phyloP scores from a whole-genome alignment of 1,140 invertebrate genomes.

The Papilio dardanus region DNA sequence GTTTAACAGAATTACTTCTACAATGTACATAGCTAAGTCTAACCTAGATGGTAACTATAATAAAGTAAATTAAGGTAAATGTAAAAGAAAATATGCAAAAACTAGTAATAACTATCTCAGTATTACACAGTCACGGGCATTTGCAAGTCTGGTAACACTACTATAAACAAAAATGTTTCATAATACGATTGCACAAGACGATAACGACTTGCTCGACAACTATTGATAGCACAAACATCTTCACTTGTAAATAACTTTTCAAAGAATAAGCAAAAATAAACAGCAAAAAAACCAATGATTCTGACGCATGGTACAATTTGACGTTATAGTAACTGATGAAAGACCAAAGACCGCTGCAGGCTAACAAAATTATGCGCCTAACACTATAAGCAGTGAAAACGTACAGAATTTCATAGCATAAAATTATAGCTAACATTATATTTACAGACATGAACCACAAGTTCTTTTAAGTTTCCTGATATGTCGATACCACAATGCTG shows the following conservation, averaged over 20 bases:
- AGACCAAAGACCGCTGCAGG: not conserved
- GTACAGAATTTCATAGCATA: not conserved
- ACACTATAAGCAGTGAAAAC: not conserved
- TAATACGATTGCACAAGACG: slow-evolving; percentile 12
- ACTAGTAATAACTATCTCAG: not conserved
- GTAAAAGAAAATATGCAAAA: not conserved
- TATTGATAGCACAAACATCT: not conserved
- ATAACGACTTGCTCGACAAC: not conserved
- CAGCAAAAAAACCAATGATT: not conserved
- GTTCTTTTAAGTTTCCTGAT: not conserved
- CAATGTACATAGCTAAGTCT: no score
- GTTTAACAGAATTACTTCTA: no score
- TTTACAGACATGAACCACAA: not conserved
- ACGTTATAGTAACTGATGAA: not conserved
- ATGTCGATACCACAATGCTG: not conserved
- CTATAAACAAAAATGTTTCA: slow-evolving; percentile 27
- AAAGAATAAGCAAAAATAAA: not conserved
- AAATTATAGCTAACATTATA: not conserved
- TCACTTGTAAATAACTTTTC: not conserved
- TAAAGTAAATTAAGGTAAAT: not conserved
- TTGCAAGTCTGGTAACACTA: not conserved
- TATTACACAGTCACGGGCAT: not conserved
- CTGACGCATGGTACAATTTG: not conserved
- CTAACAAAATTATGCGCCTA: not conserved
- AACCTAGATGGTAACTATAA: not conserved